A percentile compares a stretch with the other conserved stretches of the same genome.
These are phyloP conservation scores for Rhipidura dahli DNA, from an alignment of 2,113 vertebrate genomes.

Conservation along the genomic window DNA sequence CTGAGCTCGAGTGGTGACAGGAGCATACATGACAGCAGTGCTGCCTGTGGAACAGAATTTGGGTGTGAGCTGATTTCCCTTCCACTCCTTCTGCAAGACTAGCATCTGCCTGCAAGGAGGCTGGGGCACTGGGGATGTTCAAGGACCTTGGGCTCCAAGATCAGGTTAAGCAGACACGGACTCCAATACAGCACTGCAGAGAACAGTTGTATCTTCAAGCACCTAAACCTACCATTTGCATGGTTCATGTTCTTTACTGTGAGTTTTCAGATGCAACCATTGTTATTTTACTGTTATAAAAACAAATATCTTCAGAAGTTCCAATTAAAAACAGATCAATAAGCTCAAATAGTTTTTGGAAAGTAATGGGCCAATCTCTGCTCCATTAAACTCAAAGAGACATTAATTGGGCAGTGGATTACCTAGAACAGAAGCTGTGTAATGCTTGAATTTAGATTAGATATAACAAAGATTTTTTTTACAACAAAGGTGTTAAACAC, in stretches of 20 bases:
- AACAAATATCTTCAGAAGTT: not conserved
- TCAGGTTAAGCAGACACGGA: rapidly evolving
- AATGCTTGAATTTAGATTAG: not conserved
- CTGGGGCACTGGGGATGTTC: not conserved
- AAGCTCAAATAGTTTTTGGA: not conserved
- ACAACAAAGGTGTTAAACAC: not conserved
- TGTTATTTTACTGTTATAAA: not conserved
- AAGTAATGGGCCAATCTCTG: not conserved
- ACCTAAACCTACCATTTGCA: not conserved
- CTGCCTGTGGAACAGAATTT: not conserved
- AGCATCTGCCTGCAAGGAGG: not conserved
- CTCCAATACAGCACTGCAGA: not conserved
- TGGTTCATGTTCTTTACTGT: not conserved
- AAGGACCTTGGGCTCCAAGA: not conserved
- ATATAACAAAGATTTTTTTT: not conserved
- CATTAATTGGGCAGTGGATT: not conserved
- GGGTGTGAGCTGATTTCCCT: not conserved
- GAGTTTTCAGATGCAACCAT: not conserved
- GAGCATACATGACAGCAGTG: not conserved
- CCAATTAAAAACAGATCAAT: not conserved
- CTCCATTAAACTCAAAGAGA: not conserved
- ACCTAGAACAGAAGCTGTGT: not conserved
- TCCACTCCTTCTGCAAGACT: not conserved
- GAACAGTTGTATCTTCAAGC: not conserved
- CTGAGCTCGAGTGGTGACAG: not conserved